Conservation (phyloP, 2,888 invertebrate genomes). For the Drosophila histrio region DNA sequence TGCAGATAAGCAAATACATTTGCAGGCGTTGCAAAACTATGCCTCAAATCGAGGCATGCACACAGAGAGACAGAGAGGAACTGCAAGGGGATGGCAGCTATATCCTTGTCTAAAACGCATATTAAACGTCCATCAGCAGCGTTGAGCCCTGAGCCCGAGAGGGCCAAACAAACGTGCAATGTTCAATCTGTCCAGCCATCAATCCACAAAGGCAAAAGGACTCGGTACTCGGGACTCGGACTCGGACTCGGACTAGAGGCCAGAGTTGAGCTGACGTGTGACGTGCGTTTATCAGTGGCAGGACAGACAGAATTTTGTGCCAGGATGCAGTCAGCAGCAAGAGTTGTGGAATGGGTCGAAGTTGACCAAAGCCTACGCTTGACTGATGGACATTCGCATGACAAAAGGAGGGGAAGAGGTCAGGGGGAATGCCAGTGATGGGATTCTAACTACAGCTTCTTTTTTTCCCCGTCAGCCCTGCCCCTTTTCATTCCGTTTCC, state of each 20-base stretch:
- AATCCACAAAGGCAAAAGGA: conserved; percentile 65
- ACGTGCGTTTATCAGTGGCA: conserved; percentile 77
- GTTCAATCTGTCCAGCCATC: conserved; percentile 68
- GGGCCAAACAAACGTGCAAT: conserved; percentile 35
- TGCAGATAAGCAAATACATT: conserved; percentile 48
- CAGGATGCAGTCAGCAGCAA: conserved; percentile 7
- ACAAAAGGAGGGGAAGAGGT: neutral
- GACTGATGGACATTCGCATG: conserved; percentile 46
- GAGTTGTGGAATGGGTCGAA: neutral
- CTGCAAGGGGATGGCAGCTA: conserved; percentile 20
- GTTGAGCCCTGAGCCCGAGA: conserved; percentile 9
- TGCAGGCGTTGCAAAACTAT: conserved; percentile 70
- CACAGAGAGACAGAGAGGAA: neutral
- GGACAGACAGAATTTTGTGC: conserved; percentile 31
- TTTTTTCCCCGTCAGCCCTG: neutral
- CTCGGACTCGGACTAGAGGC: neutral
- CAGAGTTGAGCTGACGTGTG: conserved; percentile 59
- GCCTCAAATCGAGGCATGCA: conserved; percentile 11
- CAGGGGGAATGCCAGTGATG: neutral
- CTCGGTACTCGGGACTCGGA: conserved; percentile 7
- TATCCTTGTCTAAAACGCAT: conserved; percentile 70
- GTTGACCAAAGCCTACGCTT: conserved; percentile 28
- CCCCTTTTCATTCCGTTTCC: conserved; percentile 29
- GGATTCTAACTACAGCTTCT: neutral
- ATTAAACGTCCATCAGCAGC: conserved; percentile 70